phyloP scores from a whole-genome alignment of 2,113 vertebrate species.

The Origma solitaria region DNA sequence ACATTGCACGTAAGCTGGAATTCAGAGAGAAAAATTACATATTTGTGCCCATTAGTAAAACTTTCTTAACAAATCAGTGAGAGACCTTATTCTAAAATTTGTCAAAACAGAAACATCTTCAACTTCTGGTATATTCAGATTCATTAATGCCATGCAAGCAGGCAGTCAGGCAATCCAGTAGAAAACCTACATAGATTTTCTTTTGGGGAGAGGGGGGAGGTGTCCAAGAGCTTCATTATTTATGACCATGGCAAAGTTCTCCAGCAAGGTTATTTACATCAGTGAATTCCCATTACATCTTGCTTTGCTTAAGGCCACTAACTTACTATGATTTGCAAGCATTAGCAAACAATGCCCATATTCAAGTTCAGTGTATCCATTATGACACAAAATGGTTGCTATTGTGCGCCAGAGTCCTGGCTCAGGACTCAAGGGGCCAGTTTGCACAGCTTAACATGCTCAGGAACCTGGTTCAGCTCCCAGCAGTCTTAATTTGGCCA shows the following conservation, averaged over 20 bases:
- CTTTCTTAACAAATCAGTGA: background rate
- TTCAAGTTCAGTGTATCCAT: constrained; percentile 22
- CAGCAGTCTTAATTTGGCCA: background rate
- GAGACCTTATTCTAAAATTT: background rate
- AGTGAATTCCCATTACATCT: background rate
- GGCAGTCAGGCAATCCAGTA: background rate
- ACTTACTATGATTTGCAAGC: constrained; percentile 5
- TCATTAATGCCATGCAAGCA: background rate
- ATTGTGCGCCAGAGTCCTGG: background rate
- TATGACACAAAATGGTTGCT: background rate
- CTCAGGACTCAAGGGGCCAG: background rate
- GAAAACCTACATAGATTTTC: background rate
- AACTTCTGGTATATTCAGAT: background rate
- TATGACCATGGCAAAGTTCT: background rate
- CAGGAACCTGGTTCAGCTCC: background rate
- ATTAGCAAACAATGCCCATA: constrained; percentile 37
- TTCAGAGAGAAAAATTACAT: background rate
- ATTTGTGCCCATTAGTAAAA: background rate
- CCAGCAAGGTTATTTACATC: background rate
- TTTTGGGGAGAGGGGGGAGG: background rate
- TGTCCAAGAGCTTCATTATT: background rate
- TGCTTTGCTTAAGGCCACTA: background rate
- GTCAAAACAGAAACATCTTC: background rate
- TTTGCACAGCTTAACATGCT: background rate
- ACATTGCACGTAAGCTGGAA: background rate